phyloP scores from a whole-genome alignment of 1,140 invertebrate genomes.

The Bombus sylvicola region DNA sequence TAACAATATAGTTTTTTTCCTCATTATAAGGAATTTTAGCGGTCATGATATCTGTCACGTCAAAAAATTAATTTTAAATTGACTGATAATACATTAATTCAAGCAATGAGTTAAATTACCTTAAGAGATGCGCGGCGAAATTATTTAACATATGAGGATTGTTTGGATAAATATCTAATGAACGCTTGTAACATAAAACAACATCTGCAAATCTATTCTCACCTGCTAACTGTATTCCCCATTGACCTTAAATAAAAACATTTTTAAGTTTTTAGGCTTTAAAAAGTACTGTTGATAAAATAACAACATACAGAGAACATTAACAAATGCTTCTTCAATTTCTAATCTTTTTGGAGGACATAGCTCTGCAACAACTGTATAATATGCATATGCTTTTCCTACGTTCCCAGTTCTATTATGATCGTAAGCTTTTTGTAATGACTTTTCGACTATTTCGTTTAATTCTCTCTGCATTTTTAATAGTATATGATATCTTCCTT shows the following conservation, averaged over 20 bases:
- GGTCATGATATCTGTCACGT: conserved; percentile 48
- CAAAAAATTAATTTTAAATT: conserved; percentile 35
- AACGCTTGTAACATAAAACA: conserved; percentile 70
- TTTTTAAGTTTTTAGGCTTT: conserved; percentile 20
- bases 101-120: conserved; percentile 57
- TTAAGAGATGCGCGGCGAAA: conserved; percentile 74
- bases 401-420: conserved; percentile 70
- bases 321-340: conserved; percentile 74
- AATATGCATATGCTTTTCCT: conserved; percentile 79
- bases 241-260: conserved; percentile 70
- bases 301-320: conserved; percentile 70
- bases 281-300: background rate
- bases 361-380: conserved; percentile 75
- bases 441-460: conserved; percentile 66
- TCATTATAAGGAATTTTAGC: conserved; percentile 54
- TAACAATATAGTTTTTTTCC: conserved; percentile 55
- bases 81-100: conserved; percentile 22
- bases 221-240: conserved; percentile 72
- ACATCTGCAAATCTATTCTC: conserved; percentile 66
- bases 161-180: conserved; percentile 71
- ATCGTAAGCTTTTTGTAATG: conserved; percentile 72
- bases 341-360: conserved; percentile 72
- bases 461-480: conserved; percentile 70
- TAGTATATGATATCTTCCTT: background rate
- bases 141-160: conserved; percentile 75